Percentiles rank a stretch among this genome's conserved stretches.
phyloP scores from a whole-genome alignment of 2,797 vertebrate genomes.

The Coilia nasus region DNA sequence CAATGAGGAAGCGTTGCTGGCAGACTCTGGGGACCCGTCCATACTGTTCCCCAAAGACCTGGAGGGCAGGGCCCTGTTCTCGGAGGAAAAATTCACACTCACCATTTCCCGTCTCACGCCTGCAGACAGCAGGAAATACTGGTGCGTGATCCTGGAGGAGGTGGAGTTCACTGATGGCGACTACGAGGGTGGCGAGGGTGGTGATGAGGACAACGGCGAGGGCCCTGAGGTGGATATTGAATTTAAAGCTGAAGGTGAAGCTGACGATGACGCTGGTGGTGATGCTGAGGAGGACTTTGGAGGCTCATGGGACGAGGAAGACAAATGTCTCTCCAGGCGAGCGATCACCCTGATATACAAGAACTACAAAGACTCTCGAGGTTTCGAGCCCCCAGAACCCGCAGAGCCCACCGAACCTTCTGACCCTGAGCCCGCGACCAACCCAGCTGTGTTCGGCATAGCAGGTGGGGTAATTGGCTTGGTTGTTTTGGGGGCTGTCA shows the following conservation, averaged over 20 bases:
- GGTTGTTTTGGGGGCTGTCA: constrained; percentile 46
- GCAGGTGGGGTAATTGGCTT: constrained; percentile 47
- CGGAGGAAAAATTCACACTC: constrained; percentile 48
- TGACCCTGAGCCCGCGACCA: neutral
- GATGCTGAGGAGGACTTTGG: neutral
- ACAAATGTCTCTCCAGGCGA: constrained; percentile 64
- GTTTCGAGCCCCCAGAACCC: too few species aligned
- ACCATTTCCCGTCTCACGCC: constrained; percentile 46
- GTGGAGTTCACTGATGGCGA: neutral
- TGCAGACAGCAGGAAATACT: constrained; percentile 60
- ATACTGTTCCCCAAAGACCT: constrained; percentile 53
- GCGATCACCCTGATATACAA: constrained; percentile 38
- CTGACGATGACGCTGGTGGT: neutral
- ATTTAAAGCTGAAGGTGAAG: neutral
- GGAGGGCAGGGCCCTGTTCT: constrained; percentile 49
- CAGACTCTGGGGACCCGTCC: constrained; percentile 48
- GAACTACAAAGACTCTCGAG: neutral
- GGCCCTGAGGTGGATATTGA: neutral
- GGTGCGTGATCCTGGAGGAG: constrained; percentile 59
- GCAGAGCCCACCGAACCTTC: too few species aligned
- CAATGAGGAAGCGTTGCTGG: constrained; percentile 49
- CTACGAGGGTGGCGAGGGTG: neutral
- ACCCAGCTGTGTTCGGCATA: constrained; percentile 15
- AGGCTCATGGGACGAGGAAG: neutral
- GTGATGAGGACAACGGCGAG: neutral